Evolutionary conservation across 2,797 vertebrate genomes (phyloP), one percentile per base, ranked within the genome.

Genomic region (Natrix natrix): DNA sequence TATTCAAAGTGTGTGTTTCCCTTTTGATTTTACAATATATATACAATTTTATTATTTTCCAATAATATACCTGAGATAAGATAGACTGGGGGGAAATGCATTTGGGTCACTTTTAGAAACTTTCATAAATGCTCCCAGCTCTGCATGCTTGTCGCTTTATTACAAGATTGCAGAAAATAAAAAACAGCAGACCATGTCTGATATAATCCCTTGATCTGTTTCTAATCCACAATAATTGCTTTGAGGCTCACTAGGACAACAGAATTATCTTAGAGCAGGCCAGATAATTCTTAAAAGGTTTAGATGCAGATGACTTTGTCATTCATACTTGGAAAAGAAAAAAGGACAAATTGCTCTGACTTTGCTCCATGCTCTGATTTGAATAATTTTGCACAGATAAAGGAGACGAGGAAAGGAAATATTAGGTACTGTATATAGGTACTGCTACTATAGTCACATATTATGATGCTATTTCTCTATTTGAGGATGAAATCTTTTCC

Each of bases 151-250:
- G 94, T 60, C 90, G 90, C 93, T 94, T 94, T 95, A 95, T 93
- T 94, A 93, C 91, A 37, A 95, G 94, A 96, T 97, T 97, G 94
- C 90, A 92, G 92, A 95, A 96, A 90, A 93, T 95, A 93, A 13
- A 90, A 92, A 95, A 96, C 94, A 92, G 95, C 96, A 97, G 97
- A 97, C 96, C 97, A 97, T 97, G 93, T 96, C 96, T 95, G 92
- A 95, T 94, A 94, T 97, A 97, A 98, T 96, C 96, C 69, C 87
- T 95, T 97, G 97, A 97, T 97, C 97, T 95, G 92, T 92, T 92
- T 93, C 95, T 98, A 97, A 98, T 97, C 97, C 97, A 56, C 95
- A 95, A 97, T 98, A 97, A 98, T 98, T 98, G 98, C 97, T 97
- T 97, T 95, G 8, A 60, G 94, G 48, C 92, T 97, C 97, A 96